phyloP scores from a whole-genome alignment of 2,113 vertebrate genomes.

The Solenodon paradoxus region DNA sequence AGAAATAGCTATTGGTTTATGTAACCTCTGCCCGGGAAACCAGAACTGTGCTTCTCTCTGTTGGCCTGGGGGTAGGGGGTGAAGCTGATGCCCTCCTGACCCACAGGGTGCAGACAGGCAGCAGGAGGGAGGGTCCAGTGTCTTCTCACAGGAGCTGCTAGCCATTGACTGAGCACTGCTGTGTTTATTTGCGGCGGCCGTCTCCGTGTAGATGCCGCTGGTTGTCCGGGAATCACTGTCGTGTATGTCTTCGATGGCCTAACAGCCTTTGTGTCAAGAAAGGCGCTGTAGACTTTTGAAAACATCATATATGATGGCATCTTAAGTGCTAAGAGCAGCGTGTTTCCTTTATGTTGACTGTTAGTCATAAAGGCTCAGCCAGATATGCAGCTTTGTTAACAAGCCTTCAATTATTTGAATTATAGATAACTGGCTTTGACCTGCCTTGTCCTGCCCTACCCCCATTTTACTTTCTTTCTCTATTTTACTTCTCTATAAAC shows the following conservation, averaged over 20 bases:
- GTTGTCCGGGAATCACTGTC: not conserved
- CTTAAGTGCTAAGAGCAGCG: not conserved
- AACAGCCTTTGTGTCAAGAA: conserved; percentile 20
- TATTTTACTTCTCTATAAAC: not conserved
- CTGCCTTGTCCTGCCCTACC: not conserved
- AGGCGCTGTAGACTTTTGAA: not conserved
- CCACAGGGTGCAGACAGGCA: too few relatives aligned
- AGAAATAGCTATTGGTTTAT: not conserved
- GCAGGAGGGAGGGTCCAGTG: too few relatives aligned
- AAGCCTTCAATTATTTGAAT: conserved; percentile 5
- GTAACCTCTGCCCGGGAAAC: not conserved
- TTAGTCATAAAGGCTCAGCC: not conserved
- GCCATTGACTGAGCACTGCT: not conserved
- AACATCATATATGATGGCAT: not conserved
- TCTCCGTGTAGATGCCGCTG: not conserved
- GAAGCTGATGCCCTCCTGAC: too few relatives aligned
- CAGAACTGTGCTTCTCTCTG: not conserved
- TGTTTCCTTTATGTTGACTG: not conserved
- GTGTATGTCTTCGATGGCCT: not conserved
- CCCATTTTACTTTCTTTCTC: not conserved
- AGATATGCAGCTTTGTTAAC: not conserved
- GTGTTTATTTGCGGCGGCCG: not conserved
- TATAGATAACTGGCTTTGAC: not conserved
- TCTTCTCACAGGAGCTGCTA: not conserved
- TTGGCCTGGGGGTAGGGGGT: not conserved